phyloP scores from a whole-genome alignment of 2,888 invertebrate species.

The Gymnosoma rotundatum region DNA sequence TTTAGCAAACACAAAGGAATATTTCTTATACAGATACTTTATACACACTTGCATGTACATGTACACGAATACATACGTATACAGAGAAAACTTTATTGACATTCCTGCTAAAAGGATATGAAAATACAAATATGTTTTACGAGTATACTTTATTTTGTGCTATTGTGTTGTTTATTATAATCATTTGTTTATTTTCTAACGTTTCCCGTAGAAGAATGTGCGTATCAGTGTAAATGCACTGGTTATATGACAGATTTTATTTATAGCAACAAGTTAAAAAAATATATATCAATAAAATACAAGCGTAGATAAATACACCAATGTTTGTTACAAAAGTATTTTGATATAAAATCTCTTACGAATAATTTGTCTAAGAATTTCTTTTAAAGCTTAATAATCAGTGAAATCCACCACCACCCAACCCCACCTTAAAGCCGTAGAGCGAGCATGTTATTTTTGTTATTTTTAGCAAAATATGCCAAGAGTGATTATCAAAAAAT shows the following conservation, averaged over 20 bases:
- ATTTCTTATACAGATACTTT: background rate
- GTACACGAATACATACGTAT: background rate
- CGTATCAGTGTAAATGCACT: background rate
- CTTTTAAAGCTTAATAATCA: background rate
- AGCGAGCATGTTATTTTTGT: no score
- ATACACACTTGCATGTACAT: background rate
- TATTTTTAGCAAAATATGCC: conserved; percentile 13
- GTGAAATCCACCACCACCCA: no score
- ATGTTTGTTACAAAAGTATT: no score
- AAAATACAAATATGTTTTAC: conserved; percentile 5
- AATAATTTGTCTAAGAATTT: background rate
- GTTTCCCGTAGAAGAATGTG: background rate
- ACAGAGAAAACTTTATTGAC: no score
- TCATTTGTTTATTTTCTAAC: conserved; percentile 28
- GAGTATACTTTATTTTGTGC: conserved; percentile 7
- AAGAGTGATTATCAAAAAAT: background rate
- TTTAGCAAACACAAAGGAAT: conserved; percentile 20
- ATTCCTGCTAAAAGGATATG: background rate
- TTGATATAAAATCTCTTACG: background rate
- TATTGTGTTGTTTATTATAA: conserved; percentile 22
- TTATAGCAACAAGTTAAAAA: conserved; percentile 61
- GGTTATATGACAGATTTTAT: conserved; percentile 40
- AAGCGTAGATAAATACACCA: background rate
- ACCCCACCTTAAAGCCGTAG: background rate
- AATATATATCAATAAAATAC: conserved; percentile 7